These are phyloP conservation scores for Heliconius hortense DNA, from an alignment of 2,888 invertebrate species.

Conservation along the genomic window DNA sequence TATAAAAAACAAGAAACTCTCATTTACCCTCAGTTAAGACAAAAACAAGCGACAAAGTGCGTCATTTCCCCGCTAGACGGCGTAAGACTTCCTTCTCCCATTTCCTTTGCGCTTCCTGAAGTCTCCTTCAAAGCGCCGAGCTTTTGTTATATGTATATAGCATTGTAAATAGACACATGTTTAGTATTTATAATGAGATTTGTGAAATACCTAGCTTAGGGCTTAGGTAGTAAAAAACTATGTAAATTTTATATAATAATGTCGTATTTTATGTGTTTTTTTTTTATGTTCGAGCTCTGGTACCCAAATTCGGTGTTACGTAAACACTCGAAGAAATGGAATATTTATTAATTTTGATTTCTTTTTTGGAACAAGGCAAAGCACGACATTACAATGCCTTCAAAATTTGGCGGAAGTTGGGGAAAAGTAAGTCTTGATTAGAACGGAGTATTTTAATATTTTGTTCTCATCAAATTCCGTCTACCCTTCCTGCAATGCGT, in stretches of 20 bases:
- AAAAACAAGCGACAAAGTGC: slow-evolving; percentile 22
- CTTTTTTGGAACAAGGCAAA: no score
- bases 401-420: no score
- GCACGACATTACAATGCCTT: no score
- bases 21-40: background rate
- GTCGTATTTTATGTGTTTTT: background rate
- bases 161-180: slow-evolving; percentile 14
- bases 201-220: background rate
- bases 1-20: background rate
- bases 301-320: no score
- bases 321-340: no score
- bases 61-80: slow-evolving; percentile 25
- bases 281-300: no score
- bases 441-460: no score
- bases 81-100: slow-evolving; percentile 25
- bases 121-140: slow-evolving; percentile 8
- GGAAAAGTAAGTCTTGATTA: no score
- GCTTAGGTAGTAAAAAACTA: background rate
- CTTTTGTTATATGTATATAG: slow-evolving; percentile 2
- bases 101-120: slow-evolving; percentile 22
- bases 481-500: no score
- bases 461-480: no score
- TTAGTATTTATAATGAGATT: background rate
- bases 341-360: no score
- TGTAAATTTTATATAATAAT: background rate